Evolutionary conservation across 2,113 vertebrate genomes (phyloP).

Genomic region (Rhynchopsitta pachyrhyncha): DNA sequence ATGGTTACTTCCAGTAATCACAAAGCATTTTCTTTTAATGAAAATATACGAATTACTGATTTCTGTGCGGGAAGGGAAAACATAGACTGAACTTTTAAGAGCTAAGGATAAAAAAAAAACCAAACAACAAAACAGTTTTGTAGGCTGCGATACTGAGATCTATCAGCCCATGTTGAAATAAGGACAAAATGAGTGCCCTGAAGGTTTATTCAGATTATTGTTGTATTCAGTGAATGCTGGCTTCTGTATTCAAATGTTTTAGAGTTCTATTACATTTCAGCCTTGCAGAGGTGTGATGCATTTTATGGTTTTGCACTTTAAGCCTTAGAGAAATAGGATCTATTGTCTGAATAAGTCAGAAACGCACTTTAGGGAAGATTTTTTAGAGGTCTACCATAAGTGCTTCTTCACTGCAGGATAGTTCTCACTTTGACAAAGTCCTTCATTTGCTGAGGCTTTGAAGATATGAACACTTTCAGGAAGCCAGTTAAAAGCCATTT

Average conservation of each 20-base stretch:
- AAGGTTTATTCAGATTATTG: not conserved
- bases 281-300: not conserved
- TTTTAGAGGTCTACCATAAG: not conserved
- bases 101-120: not conserved
- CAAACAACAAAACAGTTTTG: not conserved
- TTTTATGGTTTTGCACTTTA: not conserved
- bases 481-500: conserved; percentile 59
- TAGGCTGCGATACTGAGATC: not conserved
- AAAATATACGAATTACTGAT: not conserved
- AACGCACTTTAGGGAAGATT: not conserved
- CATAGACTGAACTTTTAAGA: not conserved
- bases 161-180: not conserved
- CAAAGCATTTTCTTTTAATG: not conserved
- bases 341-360: conserved; percentile 9
- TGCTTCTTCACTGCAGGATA: not conserved
- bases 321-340: not conserved
- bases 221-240: not conserved
- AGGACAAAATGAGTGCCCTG: not conserved
- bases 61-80: not conserved
- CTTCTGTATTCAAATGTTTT: not conserved
- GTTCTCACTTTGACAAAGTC: conserved; percentile 16
- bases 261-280: not conserved
- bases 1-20: not conserved
- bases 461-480: conserved; percentile 39
- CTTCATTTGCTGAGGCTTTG: not conserved